Conservation (phyloP, 1,140 invertebrate species). For the Physella acuta region DNA sequence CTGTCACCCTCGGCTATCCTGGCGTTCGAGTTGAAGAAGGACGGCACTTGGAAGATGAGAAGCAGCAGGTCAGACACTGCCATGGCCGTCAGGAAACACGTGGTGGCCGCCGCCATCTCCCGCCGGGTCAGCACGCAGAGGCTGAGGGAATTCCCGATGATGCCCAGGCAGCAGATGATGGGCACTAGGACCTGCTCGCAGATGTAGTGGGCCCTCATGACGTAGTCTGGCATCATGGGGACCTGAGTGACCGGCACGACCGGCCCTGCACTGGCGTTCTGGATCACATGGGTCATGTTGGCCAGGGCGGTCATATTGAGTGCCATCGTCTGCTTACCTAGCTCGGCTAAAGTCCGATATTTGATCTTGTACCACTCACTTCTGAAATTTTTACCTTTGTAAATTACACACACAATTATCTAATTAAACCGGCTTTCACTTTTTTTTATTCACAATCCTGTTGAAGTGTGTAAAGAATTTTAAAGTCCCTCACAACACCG, state of each 20-base stretch:
- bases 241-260: background rate
- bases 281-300: background rate
- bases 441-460: no score
- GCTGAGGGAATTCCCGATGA: slow-evolving; percentile 84
- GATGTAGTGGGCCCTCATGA: slow-evolving; percentile 24
- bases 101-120: slow-evolving; percentile 89
- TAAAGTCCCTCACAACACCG: no score
- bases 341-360: no score
- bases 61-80: slow-evolving; percentile 77
- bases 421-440: no score
- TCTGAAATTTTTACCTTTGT: no score
- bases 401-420: no score
- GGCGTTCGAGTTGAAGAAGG: slow-evolving; percentile 27
- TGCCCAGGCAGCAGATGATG: slow-evolving; percentile 77
- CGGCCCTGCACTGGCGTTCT: background rate
- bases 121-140: slow-evolving; percentile 82
- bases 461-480: no score
- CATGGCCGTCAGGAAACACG: slow-evolving; percentile 85
- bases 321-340: no score
- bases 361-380: no score
- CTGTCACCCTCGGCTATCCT: slow-evolving; percentile 12
- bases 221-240: slow-evolving; percentile 23
- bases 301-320: background rate
- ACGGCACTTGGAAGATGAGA: slow-evolving; percentile 35
- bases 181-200: slow-evolving; percentile 64